Evolutionary conservation across 2,113 vertebrate genomes (phyloP), one percentile per base, ranked within the genome.

Genomic region (Microtus pennsylvanicus): DNA sequence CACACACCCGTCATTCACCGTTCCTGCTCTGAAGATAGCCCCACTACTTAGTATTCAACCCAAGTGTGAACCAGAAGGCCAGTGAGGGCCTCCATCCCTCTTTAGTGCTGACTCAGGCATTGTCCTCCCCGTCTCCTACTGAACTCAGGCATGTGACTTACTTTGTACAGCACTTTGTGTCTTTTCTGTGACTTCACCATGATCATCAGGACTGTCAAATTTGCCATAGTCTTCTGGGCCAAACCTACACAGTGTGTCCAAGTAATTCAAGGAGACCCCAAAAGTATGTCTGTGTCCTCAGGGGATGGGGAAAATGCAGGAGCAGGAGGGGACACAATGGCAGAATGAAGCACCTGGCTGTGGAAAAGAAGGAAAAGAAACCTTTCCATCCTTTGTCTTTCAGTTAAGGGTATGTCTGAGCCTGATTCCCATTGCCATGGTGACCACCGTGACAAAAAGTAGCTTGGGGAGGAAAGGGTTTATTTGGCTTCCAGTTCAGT

Each of bases 71-170:
- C 42, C 47, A 47, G 65, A 77, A 22, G 17, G 35, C 50, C n/a
- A 12, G 13, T 65, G 0, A 0, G 10, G 80, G 42, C 0, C 12
- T 50, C 30, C 1, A 1, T 24, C 7, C 83, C 35, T 45, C 74
- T 61, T 21, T 16, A 16, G 55, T 21, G 9, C 21, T 16, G 11
- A 33, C 1, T 33, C 24, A 0, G 30, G 52, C 38, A 45, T 19
- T 7, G n/a, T 9, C 12, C 33, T 70, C 30, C 22, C 8, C 7
- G 1, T 76, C 24, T 35, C 9, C 67, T 16, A 28, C 35, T 26
- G 38, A 21, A 7, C n/a, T 87, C 42, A 89, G 75, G 4, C 80
- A 16, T 52, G 5, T 28, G 87, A 52, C 19, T 63, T 42, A 30
- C 19, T 77, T 17, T 16, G 35, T 42, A 52, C 12, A 10, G 55